Evolutionary conservation across 1,140 invertebrate species (phyloP), one percentile per base, ranked within the genome.

Genomic region (Latrodectus geometricus): DNA sequence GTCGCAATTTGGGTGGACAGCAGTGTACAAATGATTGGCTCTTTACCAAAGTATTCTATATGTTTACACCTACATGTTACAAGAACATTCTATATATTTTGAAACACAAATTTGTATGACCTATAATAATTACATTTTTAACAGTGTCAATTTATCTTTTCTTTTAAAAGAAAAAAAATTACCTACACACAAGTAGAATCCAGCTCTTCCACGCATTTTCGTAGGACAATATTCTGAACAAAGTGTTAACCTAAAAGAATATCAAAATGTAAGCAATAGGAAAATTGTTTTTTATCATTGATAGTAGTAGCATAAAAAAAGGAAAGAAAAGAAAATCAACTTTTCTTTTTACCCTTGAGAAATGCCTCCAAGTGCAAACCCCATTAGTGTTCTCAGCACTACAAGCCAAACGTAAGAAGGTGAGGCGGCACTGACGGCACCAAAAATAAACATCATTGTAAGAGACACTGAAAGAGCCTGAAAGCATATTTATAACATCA

Each of bases 351-450:
- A 87, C 85, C 68, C 85, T 23, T 87, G 85, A 5, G 85, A 54
- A 8, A 87, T 69, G 1, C 85, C 85, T 23, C 85, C 77, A 12
- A 87, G 69, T 1, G 76, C 77, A 48, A 87, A 79, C 1, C 85
- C 85, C 68, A 80, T 79, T 69, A 75, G 80, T 3, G 61, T 23
- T 12, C 85, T 79, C 21, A 87, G 74, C 8, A 87, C 12, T 0
- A 68, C 76, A 76, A 87, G 78, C 85, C 85, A 87, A 15, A 66
- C 15, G 61, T 54, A 80, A 2, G 85, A 80, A n/a, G 85, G 85
- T 8, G 85, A 65, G 0, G 69, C 77, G 0, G 85, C 85, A 73
- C 76, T 87, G 9, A 52, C 76, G 0, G 56, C 48, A 4, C 85
- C 85, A n/a, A 87, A 79, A 12, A 80, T 9, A 69, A 87, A 87